Evolutionary conservation across 2,797 vertebrate genomes (phyloP).

Genomic region (Coendou prehensilis): DNA sequence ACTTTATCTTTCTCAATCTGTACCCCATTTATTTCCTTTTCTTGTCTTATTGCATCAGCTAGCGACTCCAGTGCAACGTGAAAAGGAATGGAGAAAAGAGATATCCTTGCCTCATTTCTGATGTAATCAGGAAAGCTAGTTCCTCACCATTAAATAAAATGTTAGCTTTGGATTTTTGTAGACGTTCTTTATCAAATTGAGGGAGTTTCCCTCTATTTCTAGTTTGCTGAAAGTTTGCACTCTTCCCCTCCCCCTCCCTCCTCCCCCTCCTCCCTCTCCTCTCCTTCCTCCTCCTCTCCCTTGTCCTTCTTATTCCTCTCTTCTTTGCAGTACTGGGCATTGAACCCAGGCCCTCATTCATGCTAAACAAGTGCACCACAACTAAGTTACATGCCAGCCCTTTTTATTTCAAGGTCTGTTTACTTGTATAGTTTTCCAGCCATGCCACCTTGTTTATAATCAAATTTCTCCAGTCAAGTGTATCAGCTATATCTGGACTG

Average conservation of each 20-base stretch:
- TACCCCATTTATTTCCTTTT: background rate
- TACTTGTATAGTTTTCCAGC: background rate
- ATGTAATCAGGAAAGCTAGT: background rate
- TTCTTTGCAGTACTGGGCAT: too few relatives aligned
- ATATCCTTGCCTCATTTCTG: background rate
- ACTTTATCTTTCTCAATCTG: background rate
- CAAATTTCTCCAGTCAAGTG: background rate
- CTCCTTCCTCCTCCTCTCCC: too few relatives aligned
- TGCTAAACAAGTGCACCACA: too few relatives aligned
- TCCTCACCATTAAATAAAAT: background rate
- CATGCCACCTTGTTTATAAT: accelerated
- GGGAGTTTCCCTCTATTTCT: background rate
- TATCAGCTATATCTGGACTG: too few relatives aligned
- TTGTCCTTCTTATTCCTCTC: too few relatives aligned
- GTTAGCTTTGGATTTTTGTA: background rate
- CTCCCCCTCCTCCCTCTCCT: too few relatives aligned
- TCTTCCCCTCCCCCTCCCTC: too few relatives aligned
- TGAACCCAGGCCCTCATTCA: too few relatives aligned
- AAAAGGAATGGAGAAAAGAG: background rate
- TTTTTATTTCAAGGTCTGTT: background rate
- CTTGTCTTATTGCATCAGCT: background rate
- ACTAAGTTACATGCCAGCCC: too few relatives aligned
- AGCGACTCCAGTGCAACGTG: background rate
- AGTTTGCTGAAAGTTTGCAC: background rate
- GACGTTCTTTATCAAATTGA: background rate